Evolutionary conservation across 2,113 vertebrate species (phyloP), one percentile per base, ranked within the genome.

Genomic region (Tricholaema leucomelas): DNA sequence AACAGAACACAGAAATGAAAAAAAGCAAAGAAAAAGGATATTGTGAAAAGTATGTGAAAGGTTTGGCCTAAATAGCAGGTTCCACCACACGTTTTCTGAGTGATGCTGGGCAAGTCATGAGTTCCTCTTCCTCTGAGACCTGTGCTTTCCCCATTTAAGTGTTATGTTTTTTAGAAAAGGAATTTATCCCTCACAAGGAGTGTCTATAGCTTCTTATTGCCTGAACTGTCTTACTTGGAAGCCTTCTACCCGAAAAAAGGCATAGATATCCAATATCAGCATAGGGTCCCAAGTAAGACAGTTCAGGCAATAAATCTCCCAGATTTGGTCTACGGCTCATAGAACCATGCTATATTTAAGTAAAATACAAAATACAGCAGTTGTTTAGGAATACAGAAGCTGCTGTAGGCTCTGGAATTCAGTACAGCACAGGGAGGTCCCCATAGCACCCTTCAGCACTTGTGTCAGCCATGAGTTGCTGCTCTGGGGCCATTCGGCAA

Each of bases 371-470:
- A 65, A 70, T 21, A 50, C 5, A 84, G 31, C 16, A 70, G 61
- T 30, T 21, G 19, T 70, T 74, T 40, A 36, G 31, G 52, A 60
- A 42, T 8, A 25, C 25, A 83, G 73, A 69, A 55, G n/a, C 42
- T 74, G 28, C 35, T 82, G n/a, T 12, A 63, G 60, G 6, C 16
- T 25, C 54, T 3, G 5, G 56, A 63, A 19, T 38, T 86, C 30
- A 58, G 17, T 6, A 48, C 6, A 21, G 27, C 14, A 16, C 23
- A 16, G 46, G 9, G 16, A 21, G 14, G 30, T 55, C 33, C 44
- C 63, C 27, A 4, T 3, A 65, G 63, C 58, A 42, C 16, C 0
- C 0, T 23, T 24, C 9, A 31, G 33, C 38, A 33, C 19, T 5
- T 5, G 5, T 30, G 38, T 6, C 15, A 12, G 18, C 9, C 25